Evolutionary conservation across 2,113 vertebrate genomes (phyloP), one percentile per base, ranked within the genome.

Genomic region (Ptychochromis oligacanthus): DNA sequence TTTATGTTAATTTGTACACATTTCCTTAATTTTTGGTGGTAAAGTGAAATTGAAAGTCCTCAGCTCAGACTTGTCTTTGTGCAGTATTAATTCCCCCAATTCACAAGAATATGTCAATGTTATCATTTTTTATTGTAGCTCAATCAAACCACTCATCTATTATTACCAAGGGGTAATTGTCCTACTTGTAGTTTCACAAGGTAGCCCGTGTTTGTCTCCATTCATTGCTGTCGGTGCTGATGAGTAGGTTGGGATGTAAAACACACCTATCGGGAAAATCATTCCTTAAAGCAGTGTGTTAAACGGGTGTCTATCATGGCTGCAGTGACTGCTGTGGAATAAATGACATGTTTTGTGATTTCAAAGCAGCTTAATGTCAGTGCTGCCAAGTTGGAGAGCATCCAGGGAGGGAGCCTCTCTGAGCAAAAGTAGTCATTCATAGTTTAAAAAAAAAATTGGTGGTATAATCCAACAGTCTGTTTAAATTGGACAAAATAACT

Each of bases 321-420:
- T 9, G 49, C 72, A 36, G 80, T 17, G 67, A 77, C 82, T 65
- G 83, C 79, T 26, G 59, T 58, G 79, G 85, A 89, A 88, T 90
- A 81, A 90, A 90, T 87, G 77, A 89, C 85, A 90, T 91, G 83
- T 91, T 92, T 88, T 92, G 79, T 84, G 79, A 87, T 93, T 90
- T 93, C 81, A 92, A 90, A 91, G 90, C 85, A 79, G 89, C 82
- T 90, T 88, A 90, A 78, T 84, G 85, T 87, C 81, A 20, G 49
- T 24, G 70, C 72, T 88, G 87, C 91, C 88, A 92, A 87, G 75
- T 77, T 90, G 89, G 90, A 89, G 34, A 52, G 57, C 22, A 52
- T 90, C 89, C 92, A 91, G 31, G 38, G 38, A 28, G 65, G 40
- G 72, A 88, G 83, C 83, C 84, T 12, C 64, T 57, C 72, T 46